Evolutionary conservation across 1,140 invertebrate genomes (phyloP).

Genomic region (Steinernema feltiae): DNA sequence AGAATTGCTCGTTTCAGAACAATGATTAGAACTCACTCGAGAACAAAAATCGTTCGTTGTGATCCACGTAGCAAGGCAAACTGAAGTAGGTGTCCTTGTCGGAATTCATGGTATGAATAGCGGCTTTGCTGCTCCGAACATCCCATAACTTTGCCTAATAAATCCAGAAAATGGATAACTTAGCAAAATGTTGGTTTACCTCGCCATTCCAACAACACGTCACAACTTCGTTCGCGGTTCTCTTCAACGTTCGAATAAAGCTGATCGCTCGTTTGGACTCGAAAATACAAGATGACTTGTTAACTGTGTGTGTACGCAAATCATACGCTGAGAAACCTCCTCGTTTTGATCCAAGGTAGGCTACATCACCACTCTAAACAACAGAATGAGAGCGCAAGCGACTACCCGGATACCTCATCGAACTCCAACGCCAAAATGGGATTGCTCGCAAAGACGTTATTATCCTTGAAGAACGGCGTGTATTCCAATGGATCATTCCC

Average conservation of each 20-base stretch:
- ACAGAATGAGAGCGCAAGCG: not conserved
- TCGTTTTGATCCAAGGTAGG: not conserved
- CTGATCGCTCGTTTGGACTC: not conserved
- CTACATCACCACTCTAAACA: not conserved
- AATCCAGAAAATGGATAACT: not conserved
- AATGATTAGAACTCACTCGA: not conserved
- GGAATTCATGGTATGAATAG: not conserved
- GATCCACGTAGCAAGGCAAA: not conserved
- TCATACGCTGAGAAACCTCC: not conserved
- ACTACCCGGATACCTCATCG: not conserved
- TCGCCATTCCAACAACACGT: not conserved
- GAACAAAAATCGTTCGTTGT: not conserved
- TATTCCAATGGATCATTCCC: not conserved
- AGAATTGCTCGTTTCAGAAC: not conserved
- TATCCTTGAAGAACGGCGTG: not conserved
- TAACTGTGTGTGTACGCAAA: not conserved
- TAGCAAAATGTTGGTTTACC: not conserved
- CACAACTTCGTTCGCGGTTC: not conserved
- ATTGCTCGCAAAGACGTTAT: not conserved
- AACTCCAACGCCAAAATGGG: not conserved
- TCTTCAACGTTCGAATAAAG: not conserved
- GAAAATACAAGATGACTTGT: not conserved
- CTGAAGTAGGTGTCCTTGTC: not conserved
- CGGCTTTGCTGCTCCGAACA: not conserved
- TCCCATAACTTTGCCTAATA: not conserved